Evolutionary conservation across 1,140 invertebrate species (phyloP).

Genomic region (Drosophila suzukii): DNA sequence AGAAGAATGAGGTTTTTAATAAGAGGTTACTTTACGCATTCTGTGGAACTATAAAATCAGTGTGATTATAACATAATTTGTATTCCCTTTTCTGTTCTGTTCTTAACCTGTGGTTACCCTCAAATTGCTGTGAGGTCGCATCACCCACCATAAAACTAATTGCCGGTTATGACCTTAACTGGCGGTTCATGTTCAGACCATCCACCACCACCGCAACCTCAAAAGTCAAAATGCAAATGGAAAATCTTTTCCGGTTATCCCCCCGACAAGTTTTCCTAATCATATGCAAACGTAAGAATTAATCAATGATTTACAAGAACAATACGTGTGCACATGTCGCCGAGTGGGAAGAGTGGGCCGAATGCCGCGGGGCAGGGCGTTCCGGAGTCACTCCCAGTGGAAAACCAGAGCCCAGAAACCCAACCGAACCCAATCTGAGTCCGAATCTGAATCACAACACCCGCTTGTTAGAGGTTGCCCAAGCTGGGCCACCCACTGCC

Average conservation of each 20-base stretch:
- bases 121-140: constrained; percentile 20
- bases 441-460: constrained; percentile 33
- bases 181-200: constrained; percentile 26
- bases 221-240: constrained; percentile 42
- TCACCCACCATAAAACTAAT: constrained; percentile 39
- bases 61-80: background rate
- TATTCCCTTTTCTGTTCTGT: background rate
- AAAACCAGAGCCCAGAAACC: constrained; percentile 19
- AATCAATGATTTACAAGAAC: constrained; percentile 82
- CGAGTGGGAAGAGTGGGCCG: constrained; percentile 38
- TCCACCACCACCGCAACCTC: constrained; percentile 20
- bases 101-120: constrained; percentile 18
- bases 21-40: background rate
- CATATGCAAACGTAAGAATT: constrained; percentile 78
- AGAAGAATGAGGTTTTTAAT: background rate
- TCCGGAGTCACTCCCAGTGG: constrained; percentile 14
- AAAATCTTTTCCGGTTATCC: constrained; percentile 34
- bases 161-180: constrained; percentile 28
- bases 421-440: background rate
- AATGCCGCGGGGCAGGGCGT: constrained; percentile 39
- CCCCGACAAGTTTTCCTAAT: constrained; percentile 68
- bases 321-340: constrained; percentile 79
- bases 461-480: constrained; percentile 63
- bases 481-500: constrained; percentile 57
- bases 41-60: background rate